Percentiles rank a stretch among this genome's conserved stretches.
Evolutionary conservation across 2,888 invertebrate genomes (phyloP).

Genomic region (Pachycephus smyrnensis): DNA sequence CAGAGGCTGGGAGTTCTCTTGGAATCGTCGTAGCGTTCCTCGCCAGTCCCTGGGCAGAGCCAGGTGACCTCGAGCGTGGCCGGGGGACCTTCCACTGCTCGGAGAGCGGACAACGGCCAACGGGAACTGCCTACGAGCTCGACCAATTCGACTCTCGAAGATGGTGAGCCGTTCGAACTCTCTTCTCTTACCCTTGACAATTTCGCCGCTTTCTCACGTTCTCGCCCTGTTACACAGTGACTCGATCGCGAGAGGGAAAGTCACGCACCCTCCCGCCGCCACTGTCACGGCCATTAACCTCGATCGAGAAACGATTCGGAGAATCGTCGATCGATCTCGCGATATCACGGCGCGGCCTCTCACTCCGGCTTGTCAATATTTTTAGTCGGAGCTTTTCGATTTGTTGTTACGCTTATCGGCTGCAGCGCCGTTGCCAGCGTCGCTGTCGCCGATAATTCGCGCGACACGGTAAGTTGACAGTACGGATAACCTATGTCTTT

Average conservation of each 20-base stretch:
- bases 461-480: neutral
- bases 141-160: slow-evolving; percentile 43
- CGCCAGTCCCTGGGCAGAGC: slow-evolving; percentile 52
- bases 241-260: neutral
- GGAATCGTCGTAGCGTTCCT: slow-evolving; percentile 50
- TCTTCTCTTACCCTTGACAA: neutral
- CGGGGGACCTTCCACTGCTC: slow-evolving; percentile 39
- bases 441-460: neutral
- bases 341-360: neutral
- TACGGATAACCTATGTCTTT: neutral
- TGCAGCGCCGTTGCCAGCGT: slow-evolving; percentile 75
- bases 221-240: neutral
- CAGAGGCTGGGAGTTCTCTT: slow-evolving; percentile 56
- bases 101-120: slow-evolving; percentile 41
- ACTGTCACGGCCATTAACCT: neutral
- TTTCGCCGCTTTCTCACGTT: neutral
- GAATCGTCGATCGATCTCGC: neutral
- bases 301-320: neutral
- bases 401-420: slow-evolving; percentile 75
- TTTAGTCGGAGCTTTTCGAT: slow-evolving; percentile 60
- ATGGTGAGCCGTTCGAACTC: slow-evolving; percentile 47
- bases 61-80: slow-evolving; percentile 54
- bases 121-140: slow-evolving; percentile 27
- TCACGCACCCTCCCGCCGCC: neutral
- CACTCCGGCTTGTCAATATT: slow-evolving; percentile 14